Evolutionary conservation across 1,140 invertebrate genomes (phyloP).

Genomic region (Apocrypta bakeri): DNA sequence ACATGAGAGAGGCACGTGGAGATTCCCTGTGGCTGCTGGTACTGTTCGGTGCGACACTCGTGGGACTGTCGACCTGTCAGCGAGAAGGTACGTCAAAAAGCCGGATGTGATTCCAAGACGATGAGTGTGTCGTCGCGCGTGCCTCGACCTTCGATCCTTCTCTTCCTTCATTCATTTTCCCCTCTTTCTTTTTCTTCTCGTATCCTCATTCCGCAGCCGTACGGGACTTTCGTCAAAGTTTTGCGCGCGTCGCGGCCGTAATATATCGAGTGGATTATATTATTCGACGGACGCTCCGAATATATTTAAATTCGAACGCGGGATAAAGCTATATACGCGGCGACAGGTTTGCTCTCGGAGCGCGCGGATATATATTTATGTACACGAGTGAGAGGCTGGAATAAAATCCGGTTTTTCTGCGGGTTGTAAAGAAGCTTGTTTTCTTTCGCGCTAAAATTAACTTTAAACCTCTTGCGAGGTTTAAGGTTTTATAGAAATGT

Average conservation of each 20-base stretch:
- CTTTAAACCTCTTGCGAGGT: background rate
- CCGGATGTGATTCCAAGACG: background rate
- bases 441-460: background rate
- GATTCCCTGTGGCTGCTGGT: background rate
- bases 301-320: background rate
- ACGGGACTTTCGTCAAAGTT: background rate
- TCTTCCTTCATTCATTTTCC: too few relatives aligned
- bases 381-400: background rate
- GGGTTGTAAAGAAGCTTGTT: background rate
- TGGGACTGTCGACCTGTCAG: slow-evolving; percentile 34
- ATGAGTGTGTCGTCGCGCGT: too few relatives aligned
- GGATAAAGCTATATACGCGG: background rate
- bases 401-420: background rate
- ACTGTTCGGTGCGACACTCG: background rate
- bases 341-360: background rate
- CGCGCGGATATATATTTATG: too few relatives aligned
- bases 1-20: background rate
- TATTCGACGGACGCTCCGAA: too few relatives aligned
- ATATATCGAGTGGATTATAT: too few relatives aligned
- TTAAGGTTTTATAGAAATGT: too few relatives aligned
- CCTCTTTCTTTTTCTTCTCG: too few relatives aligned
- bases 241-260: too few relatives aligned
- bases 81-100: slow-evolving; percentile 26
- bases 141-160: too few relatives aligned
- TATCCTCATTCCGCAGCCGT: background rate